Evolutionary conservation across 2,113 vertebrate genomes (phyloP).

Genomic region (Spilogale gracilis): DNA sequence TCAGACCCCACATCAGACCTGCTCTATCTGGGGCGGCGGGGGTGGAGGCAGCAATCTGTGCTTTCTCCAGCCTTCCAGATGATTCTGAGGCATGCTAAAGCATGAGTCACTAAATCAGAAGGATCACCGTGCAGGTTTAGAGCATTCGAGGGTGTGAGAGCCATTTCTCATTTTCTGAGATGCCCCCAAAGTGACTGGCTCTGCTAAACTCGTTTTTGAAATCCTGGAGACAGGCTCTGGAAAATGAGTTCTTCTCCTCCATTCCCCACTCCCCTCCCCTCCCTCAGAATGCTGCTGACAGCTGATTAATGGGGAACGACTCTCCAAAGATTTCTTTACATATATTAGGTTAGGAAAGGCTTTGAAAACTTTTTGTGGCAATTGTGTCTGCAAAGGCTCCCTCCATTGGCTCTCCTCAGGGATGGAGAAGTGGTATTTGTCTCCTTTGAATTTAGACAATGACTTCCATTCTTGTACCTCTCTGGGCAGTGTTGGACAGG

Average conservation of each 20-base stretch:
- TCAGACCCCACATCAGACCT: not conserved
- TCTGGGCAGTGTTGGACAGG: not conserved
- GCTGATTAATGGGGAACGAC: constrained; percentile 78
- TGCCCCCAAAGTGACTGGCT: not conserved
- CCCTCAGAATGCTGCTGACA: constrained; percentile 60
- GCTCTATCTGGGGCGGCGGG: no score
- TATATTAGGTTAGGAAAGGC: constrained; percentile 76
- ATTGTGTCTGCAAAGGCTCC: constrained; percentile 12
- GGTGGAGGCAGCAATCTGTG: not conserved
- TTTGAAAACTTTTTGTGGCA: constrained; percentile 72
- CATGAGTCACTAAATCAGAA: not conserved
- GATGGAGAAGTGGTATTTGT: not conserved
- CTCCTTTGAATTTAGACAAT: not conserved
- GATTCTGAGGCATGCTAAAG: fast-evolving
- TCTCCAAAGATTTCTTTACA: constrained; percentile 80
- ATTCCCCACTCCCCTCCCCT: not conserved
- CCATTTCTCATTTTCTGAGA: not conserved
- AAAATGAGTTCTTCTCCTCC: constrained; percentile 64
- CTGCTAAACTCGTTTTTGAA: constrained; percentile 69
- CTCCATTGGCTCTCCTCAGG: not conserved
- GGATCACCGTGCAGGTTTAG: fast-evolving
- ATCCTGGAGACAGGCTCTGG: constrained; percentile 61
- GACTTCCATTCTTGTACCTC: not conserved
- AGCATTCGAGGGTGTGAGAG: not conserved
- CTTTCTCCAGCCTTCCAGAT: not conserved